Evolutionary conservation across 2,888 invertebrate species (phyloP).

Genomic region (Sarcophaga rosellei): DNA sequence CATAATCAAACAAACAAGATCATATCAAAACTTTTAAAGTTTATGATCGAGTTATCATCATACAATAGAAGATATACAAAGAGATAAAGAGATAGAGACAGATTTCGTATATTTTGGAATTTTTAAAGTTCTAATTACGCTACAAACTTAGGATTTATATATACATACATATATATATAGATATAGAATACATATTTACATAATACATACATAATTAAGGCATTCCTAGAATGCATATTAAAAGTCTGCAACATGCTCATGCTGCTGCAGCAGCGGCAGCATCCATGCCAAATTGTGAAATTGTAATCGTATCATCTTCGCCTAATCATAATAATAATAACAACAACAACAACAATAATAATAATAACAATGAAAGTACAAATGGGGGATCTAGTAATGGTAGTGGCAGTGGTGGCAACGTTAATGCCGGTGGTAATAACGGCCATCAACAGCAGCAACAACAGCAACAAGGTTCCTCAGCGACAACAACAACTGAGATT

Average conservation of each 20-base stretch:
- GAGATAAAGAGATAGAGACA: neutral
- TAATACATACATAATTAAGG: slow-evolving; percentile 19
- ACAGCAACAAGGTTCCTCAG: slow-evolving; percentile 72
- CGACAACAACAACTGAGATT: slow-evolving; percentile 76
- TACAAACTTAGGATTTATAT: slow-evolving; percentile 18
- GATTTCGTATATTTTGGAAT: slow-evolving; percentile 41
- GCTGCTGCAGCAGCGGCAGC: slow-evolving; percentile 74
- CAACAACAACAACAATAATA: slow-evolving; percentile 65
- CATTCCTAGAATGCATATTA: slow-evolving; percentile 76
- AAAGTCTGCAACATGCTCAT: slow-evolving; percentile 78
- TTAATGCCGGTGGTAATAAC: slow-evolving; percentile 70
- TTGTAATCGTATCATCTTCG: slow-evolving; percentile 79
- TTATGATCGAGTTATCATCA: slow-evolving; percentile 28
- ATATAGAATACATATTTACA: neutral
- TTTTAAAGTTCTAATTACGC: slow-evolving; percentile 43
- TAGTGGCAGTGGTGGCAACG: slow-evolving; percentile 73
- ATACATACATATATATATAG: too few species aligned
- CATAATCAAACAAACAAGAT: slow-evolving; percentile 23
- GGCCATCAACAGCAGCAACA: slow-evolving; percentile 76
- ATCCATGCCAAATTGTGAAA: slow-evolving; percentile 80
- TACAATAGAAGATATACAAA: slow-evolving; percentile 3
- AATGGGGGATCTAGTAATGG: slow-evolving; percentile 69
- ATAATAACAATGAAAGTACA: slow-evolving; percentile 70
- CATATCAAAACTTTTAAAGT: slow-evolving; percentile 38
- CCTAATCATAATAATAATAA: slow-evolving; percentile 74